Conservation (phyloP, 2,888 invertebrate genomes). For the Ernsta delagoae region DNA sequence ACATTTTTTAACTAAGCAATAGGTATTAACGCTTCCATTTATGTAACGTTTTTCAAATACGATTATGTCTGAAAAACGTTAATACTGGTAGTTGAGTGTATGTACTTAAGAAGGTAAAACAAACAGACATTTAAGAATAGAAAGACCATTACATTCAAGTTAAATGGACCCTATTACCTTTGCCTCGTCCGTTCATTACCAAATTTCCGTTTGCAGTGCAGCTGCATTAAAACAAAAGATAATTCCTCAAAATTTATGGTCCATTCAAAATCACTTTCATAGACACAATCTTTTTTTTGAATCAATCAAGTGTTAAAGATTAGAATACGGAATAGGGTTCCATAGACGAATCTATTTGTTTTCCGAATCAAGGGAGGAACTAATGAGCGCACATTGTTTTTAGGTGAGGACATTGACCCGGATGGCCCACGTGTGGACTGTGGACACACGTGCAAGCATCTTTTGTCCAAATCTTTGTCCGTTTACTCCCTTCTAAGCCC, state of each 20-base stretch:
- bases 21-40: no score
- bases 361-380: slow-evolving; percentile 50
- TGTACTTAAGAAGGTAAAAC: neutral
- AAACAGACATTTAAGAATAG: slow-evolving; percentile 8
- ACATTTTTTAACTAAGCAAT: no score
- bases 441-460: slow-evolving; percentile 66
- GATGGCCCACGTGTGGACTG: slow-evolving; percentile 63
- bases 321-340: slow-evolving; percentile 33
- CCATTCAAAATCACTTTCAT: slow-evolving; percentile 36
- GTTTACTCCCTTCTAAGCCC: slow-evolving; percentile 63
- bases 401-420: slow-evolving; percentile 62
- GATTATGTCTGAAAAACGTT: neutral
- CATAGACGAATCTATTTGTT: slow-evolving; percentile 46
- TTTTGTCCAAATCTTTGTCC: slow-evolving; percentile 72
- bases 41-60: no score
- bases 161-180: slow-evolving; percentile 20
- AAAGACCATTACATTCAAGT: slow-evolving; percentile 22
- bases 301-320: slow-evolving; percentile 36
- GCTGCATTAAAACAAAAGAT: slow-evolving; percentile 68
- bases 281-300: slow-evolving; percentile 37
- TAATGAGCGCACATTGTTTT: slow-evolving; percentile 70
- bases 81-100: neutral
- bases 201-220: slow-evolving; percentile 53
- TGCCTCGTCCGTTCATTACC: slow-evolving; percentile 33
- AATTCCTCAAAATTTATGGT: slow-evolving; percentile 45